phyloP scores from a whole-genome alignment of 2,888 invertebrate species.

The Peribatodes rhomboidaria region DNA sequence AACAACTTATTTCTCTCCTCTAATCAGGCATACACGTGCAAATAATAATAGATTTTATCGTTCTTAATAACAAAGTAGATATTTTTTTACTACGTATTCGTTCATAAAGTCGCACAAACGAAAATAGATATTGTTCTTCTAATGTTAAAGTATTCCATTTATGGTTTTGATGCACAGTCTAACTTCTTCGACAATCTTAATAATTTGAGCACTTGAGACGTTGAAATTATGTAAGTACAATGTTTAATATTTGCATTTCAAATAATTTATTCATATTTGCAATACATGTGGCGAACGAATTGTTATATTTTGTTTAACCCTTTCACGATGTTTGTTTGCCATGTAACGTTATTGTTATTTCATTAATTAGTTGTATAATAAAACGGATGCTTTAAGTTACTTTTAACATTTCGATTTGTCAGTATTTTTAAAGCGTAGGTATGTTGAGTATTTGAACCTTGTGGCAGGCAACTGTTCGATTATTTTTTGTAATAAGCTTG shows the following conservation, averaged over 20 bases:
- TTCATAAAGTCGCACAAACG: conserved; percentile 43
- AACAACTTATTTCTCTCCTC: conserved; percentile 31
- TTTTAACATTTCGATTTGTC: conserved; percentile 76
- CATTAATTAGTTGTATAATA: conserved; percentile 69
- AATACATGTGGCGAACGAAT: conserved; percentile 40
- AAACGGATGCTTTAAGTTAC: conserved; percentile 78
- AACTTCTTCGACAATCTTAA: conserved; percentile 12
- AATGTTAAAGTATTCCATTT: conserved; percentile 31
- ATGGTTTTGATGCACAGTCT: conserved; percentile 42
- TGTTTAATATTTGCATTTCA: conserved; percentile 48
- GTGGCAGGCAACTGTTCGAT: too few relatives aligned
- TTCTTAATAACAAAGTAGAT: conserved; percentile 23
- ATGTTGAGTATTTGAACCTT: conserved; percentile 7
- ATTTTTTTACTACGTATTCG: conserved; percentile 29
- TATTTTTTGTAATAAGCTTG: too few relatives aligned
- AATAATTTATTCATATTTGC: conserved; percentile 42
- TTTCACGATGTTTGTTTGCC: conserved; percentile 66
- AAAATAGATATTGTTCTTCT: conserved; percentile 2
- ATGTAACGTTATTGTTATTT: conserved; percentile 75
- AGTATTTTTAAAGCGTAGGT: conserved; percentile 68
- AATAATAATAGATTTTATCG: conserved; percentile 24
- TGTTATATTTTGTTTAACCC: conserved; percentile 46
- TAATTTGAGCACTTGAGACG: conserved; percentile 37
- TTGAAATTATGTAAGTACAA: conserved; percentile 45
- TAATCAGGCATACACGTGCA: conserved; percentile 28